Percentiles rank a stretch among this genome's conserved stretches.
phyloP scores from a whole-genome alignment of 2,888 invertebrate species.

The Gortyna flavago region DNA sequence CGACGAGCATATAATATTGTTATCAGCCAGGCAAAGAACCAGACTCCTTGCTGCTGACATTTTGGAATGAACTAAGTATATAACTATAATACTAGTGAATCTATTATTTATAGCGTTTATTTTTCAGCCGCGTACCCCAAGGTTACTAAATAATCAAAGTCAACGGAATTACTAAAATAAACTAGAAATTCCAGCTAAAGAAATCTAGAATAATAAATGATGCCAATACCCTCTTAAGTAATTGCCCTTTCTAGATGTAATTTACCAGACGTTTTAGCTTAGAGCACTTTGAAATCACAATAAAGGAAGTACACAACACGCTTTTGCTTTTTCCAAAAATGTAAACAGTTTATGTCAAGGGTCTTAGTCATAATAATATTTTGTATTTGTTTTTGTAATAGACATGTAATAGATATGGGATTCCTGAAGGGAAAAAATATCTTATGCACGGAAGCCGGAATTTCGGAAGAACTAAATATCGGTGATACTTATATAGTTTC shows the following conservation, averaged over 20 bases:
- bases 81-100: conserved; percentile 3
- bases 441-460: too few species aligned
- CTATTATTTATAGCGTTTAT: not conserved
- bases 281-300: conserved; percentile 52
- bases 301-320: conserved; percentile 31
- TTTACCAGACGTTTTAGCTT: conserved; percentile 59
- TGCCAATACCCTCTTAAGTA: conserved; percentile 64
- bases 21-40: not conserved
- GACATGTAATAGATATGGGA: too few species aligned
- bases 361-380: not conserved
- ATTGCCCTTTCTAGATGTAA: conserved; percentile 64
- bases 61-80: not conserved
- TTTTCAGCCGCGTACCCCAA: not conserved
- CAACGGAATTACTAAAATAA: conserved; percentile 46
- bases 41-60: not conserved
- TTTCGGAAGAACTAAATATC: not conserved
- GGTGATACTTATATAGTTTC: not conserved
- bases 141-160: conserved; percentile 31
- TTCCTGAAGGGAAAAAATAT: not conserved
- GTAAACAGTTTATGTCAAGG: conserved; percentile 3
- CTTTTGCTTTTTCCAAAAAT: not conserved
- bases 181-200: conserved; percentile 48
- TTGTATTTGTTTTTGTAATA: not conserved
- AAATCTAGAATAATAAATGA: conserved; percentile 60
- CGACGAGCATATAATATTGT: not conserved